A percentile compares a stretch with the other conserved stretches of the same genome.
Evolutionary conservation across 2,888 invertebrate genomes (phyloP).

Genomic region (Sinohyriopsis cumingii): DNA sequence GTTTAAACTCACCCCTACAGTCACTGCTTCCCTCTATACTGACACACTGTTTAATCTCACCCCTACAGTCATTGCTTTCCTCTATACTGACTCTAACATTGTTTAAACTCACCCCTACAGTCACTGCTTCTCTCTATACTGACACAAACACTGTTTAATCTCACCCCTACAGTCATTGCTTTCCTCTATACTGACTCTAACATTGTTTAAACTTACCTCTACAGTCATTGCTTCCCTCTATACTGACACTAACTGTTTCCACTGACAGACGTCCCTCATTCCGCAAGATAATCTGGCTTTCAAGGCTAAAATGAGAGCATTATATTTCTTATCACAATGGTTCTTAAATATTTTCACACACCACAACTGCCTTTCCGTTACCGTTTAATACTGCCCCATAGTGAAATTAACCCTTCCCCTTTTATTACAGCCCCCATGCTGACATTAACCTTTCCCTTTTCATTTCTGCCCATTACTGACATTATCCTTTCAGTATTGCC

Average conservation of each 20-base stretch:
- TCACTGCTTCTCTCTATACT: slow-evolving; percentile 77
- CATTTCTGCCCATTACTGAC: no score
- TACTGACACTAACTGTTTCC: slow-evolving; percentile 82
- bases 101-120: slow-evolving; percentile 41
- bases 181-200: not conserved
- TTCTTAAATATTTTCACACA: not conserved
- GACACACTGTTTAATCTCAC: no score
- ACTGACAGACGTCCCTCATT: slow-evolving; percentile 85
- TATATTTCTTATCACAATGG: not conserved
- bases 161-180: not conserved
- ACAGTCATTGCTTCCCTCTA: slow-evolving; percentile 74
- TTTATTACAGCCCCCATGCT: no score
- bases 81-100: not conserved
- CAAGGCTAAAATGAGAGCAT: slow-evolving; percentile 74
- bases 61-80: not conserved
- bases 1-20: slow-evolving; percentile 39
- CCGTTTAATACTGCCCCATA: no score
- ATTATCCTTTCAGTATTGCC: no score
- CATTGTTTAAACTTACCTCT: slow-evolving; percentile 39
- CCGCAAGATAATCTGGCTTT: slow-evolving; percentile 86
- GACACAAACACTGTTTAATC: slow-evolving; percentile 76
- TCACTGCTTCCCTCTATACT: slow-evolving; percentile 77
- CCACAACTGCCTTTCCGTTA: no score
- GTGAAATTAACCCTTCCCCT: no score
- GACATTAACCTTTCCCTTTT: no score